These are phyloP conservation scores for Tinamus major DNA, from an alignment of 2,797 vertebrate species.

Conservation along the genomic window DNA sequence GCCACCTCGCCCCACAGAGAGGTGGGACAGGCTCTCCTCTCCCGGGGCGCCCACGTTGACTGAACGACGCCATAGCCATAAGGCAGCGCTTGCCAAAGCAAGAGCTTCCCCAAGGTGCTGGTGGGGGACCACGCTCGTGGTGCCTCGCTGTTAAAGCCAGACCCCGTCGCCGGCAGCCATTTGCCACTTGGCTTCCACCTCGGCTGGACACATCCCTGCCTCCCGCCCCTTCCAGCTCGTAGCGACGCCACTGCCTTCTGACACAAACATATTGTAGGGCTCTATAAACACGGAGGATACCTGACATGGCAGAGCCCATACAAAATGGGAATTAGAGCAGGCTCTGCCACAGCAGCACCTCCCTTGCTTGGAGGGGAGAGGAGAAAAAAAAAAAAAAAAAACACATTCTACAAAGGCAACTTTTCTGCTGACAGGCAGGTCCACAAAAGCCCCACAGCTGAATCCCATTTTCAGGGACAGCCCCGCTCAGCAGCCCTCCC, in stretches of 20 bases:
- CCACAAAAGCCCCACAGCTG: accelerated
- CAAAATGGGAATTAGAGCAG: neutral
- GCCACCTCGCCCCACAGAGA: neutral
- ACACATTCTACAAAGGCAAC: neutral
- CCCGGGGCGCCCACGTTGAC: neutral
- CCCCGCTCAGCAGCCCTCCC: neutral
- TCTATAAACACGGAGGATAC: neutral
- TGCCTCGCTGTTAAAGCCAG: neutral
- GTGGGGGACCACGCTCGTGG: neutral
- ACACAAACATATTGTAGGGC: neutral
- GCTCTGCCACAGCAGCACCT: neutral
- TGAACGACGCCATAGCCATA: neutral
- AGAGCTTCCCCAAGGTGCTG: neutral
- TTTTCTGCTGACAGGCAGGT: neutral
- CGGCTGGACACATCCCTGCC: neutral
- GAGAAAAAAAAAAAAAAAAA: neutral
- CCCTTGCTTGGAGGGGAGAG: too few species aligned
- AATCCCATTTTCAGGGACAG: neutral
- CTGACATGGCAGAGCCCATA: neutral
- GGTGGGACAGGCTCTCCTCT: neutral
- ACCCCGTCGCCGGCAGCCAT: neutral
- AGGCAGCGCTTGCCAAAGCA: neutral
- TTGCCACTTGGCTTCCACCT: neutral
- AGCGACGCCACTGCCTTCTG: neutral
- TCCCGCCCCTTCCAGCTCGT: neutral